phyloP scores from a whole-genome alignment of 2,113 vertebrate species.

The Seriola quinqueradiata region DNA sequence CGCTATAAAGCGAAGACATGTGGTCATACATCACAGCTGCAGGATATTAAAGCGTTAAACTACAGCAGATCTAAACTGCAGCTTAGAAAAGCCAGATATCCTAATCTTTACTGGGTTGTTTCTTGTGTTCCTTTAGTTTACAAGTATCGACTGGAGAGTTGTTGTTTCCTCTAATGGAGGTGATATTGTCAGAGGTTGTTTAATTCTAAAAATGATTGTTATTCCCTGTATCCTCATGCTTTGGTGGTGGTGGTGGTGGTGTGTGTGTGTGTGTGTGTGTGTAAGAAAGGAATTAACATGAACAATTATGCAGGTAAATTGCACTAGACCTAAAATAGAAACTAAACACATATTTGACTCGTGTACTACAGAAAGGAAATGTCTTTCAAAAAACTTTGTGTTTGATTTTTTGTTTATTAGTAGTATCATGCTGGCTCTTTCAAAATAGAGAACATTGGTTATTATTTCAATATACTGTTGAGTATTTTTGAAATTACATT shows the following conservation, averaged over 20 bases:
- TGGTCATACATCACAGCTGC: not conserved
- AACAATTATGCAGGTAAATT: not conserved
- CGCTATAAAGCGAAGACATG: not conserved
- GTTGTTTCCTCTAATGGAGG: conserved; percentile 17
- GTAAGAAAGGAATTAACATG: not conserved
- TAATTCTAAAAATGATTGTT: not conserved
- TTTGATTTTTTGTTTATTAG: not conserved
- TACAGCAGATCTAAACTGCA: not conserved
- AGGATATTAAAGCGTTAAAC: conserved; percentile 34
- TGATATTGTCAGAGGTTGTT: conserved; percentile 4
- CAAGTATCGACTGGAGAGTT: not conserved
- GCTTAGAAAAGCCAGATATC: not conserved
- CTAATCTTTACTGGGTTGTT: conserved; percentile 5
- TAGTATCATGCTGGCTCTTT: not conserved
- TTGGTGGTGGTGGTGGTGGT: not conserved
- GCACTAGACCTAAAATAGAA: conserved; percentile 4
- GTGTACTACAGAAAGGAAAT: not conserved
- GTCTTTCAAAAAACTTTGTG: not conserved
- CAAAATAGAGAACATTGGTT: not conserved
- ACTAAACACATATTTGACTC: not conserved
- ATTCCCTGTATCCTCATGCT: too few relatives aligned
- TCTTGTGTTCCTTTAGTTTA: conserved; percentile 3
- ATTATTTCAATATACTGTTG: not conserved
- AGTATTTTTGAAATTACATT: conserved; percentile 17
- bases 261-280: not conserved